Evolutionary conservation across 2,888 invertebrate species (phyloP).

Genomic region (Hemistola chrysoprasaria): DNA sequence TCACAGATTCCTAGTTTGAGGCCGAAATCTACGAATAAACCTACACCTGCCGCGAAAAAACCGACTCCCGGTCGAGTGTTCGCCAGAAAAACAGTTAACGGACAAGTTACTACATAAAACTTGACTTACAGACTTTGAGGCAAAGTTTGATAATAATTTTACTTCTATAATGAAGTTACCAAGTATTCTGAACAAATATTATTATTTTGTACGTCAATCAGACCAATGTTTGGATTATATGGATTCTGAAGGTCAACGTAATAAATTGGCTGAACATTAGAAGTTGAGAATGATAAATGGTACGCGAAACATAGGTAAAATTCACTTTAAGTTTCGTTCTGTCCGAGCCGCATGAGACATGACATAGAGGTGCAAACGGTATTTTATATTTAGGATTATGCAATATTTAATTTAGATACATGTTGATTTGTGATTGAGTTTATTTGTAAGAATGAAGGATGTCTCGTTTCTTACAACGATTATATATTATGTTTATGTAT

Average conservation of each 20-base stretch:
- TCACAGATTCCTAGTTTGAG: conserved; percentile 71
- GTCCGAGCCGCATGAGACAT: conserved; percentile 20
- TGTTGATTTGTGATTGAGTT: conserved; percentile 36
- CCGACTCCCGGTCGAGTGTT: conserved; percentile 49
- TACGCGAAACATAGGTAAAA: conserved; percentile 4
- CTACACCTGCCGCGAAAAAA: conserved; percentile 45
- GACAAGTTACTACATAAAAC: conserved; percentile 50
- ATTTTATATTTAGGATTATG: conserved; percentile 21
- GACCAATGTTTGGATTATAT: neutral
- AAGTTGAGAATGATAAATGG: conserved; percentile 8
- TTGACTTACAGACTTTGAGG: conserved; percentile 5
- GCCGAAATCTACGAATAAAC: conserved; percentile 52
- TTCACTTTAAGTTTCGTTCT: conserved; percentile 2
- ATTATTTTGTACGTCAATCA: conserved; percentile 2
- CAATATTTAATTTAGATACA: conserved; percentile 25
- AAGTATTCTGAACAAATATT: no score
- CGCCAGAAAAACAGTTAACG: conserved; percentile 54
- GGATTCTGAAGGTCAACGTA: neutral
- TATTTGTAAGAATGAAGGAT: conserved; percentile 35
- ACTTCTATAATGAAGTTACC: conserved; percentile 9
- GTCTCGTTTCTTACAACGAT: conserved; percentile 40
- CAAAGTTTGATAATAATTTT: conserved; percentile 2
- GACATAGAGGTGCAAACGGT: neutral
- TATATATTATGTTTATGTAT: conserved; percentile 53
- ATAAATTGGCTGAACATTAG: neutral